Evolutionary conservation across 2,113 vertebrate genomes (phyloP), one percentile per base, ranked within the genome.

Genomic region (Cyphomyrus plagiostoma): DNA sequence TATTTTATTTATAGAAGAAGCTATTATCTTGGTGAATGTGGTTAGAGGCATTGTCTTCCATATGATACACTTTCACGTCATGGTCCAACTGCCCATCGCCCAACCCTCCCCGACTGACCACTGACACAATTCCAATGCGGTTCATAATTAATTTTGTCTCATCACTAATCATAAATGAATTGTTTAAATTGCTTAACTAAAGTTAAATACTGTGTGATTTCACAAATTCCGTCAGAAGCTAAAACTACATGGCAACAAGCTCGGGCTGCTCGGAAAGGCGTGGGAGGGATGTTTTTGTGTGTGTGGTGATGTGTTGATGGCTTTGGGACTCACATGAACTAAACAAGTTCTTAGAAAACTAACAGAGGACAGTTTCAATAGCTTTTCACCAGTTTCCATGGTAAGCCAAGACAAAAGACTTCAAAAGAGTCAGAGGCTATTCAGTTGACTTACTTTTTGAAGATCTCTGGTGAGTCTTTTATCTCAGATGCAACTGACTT

Each of bases 351-450:
- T 86, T 87, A 87, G 85, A 90, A 46, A 53, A 91, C 86, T 21
- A 82, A 91, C 88, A 90, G 66, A 88, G 82, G 83, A 87, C 90
- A 21, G 35, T 92, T 91, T 90, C 92, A 89, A 90, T 90, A 89
- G 90, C 17, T 89, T 93, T 90, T 92, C 91, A 88, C 86, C 89
- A 89, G 90, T 93, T 2, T 52, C 92, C 92, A 86, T 92, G 93
- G 91, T 90, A 91, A 93, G 93, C 3, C 17, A 88, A 17, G 26
- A 83, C 56, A 88, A 4, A 48, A 48, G 45, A 88, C 48, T 45
- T 92, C 89, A 90, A 52, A 77, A 45, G 82, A 62, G 91, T 89
- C 89, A 85, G 91, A 89, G 70, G 82, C 42, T 35, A 9, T 87
- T 53, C 85, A 53, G 50, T 26, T 30, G 13, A 87, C 48, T 86